phyloP scores from a whole-genome alignment of 2,888 invertebrate genomes.

The Drosophila quasianomalipes region DNA sequence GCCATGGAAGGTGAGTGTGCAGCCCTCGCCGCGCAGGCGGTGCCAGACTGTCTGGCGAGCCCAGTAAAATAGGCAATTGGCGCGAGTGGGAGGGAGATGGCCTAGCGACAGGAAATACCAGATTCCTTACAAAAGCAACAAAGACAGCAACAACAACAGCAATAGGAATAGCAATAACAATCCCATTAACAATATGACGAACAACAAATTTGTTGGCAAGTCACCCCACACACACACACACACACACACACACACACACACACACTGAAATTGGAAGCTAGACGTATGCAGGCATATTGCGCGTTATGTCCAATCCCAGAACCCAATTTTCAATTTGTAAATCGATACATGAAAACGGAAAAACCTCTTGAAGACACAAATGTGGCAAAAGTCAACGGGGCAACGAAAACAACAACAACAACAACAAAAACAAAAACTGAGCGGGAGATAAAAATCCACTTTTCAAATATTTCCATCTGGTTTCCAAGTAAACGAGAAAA shows the following conservation, averaged over 20 bases:
- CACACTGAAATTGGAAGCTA: constrained; percentile 64
- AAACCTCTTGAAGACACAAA: constrained; percentile 65
- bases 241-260: constrained; percentile 36
- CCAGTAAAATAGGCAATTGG: constrained; percentile 15
- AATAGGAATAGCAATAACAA: constrained; percentile 6
- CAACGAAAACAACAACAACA: constrained; percentile 42
- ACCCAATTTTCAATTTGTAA: constrained; percentile 61
- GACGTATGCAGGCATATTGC: constrained; percentile 51
- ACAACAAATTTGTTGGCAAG: constrained; percentile 56
- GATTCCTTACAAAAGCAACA: constrained; percentile 57
- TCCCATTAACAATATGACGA: constrained; percentile 11
- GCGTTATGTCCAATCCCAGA: constrained; percentile 26
- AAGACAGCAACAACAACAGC: constrained; percentile 3
- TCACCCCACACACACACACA: constrained; percentile 35
- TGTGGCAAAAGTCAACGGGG: constrained; percentile 52
- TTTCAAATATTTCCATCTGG: constrained; percentile 70
- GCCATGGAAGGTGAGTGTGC: constrained; percentile 83
- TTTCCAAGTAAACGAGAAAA: constrained; percentile 66
- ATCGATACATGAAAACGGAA: constrained; percentile 74
- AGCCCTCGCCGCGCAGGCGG: constrained; percentile 50
- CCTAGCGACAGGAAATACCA: constrained; percentile 64
- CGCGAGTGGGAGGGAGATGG: background rate
- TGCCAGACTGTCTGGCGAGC: constrained; percentile 78
- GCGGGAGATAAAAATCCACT: constrained; percentile 9
- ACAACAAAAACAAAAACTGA: constrained; percentile 30